phyloP scores from a whole-genome alignment of 2,888 invertebrate genomes.

The Mesorhabditis sp. region DNA sequence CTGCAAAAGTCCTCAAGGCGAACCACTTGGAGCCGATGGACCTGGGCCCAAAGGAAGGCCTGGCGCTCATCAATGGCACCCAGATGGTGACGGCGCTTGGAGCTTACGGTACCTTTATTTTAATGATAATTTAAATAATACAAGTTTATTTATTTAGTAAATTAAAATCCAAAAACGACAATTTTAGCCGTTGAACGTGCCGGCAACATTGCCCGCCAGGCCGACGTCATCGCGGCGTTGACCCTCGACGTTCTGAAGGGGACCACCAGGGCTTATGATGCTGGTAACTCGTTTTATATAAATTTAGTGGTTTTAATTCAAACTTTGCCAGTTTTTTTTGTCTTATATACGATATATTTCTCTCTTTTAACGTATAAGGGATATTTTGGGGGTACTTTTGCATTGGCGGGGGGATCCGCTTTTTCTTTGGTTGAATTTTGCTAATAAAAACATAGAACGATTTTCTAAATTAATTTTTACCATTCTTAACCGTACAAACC shows the following conservation, averaged over 20 bases:
- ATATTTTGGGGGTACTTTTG: too few species aligned
- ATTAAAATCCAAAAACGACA: not conserved
- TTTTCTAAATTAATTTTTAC: too few species aligned
- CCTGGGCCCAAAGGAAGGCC: constrained; percentile 68
- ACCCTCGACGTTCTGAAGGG: constrained; percentile 70
- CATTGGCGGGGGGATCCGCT: too few species aligned
- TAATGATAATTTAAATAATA: not conserved
- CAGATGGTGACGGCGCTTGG: constrained; percentile 70
- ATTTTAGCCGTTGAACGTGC: constrained; percentile 66
- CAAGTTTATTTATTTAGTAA: not conserved
- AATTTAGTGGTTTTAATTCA: not conserved
- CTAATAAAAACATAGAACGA: too few species aligned
- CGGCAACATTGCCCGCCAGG: constrained; percentile 66
- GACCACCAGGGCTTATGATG: constrained; percentile 68
- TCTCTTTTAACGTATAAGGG: too few species aligned
- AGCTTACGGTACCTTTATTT: constrained; percentile 63
- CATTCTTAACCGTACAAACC: too few species aligned
- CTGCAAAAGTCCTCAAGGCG: constrained; percentile 61
- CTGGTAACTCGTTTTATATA: constrained; percentile 58
- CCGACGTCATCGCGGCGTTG: constrained; percentile 69
- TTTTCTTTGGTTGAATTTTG: too few species aligned
- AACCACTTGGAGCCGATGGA: constrained; percentile 66
- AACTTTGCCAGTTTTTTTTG: too few species aligned
- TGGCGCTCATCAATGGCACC: constrained; percentile 70
- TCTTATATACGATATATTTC: too few species aligned